Evolutionary conservation across 2,113 vertebrate species (phyloP), one percentile per base, ranked within the genome.

Genomic region (Mobula hypostoma): DNA sequence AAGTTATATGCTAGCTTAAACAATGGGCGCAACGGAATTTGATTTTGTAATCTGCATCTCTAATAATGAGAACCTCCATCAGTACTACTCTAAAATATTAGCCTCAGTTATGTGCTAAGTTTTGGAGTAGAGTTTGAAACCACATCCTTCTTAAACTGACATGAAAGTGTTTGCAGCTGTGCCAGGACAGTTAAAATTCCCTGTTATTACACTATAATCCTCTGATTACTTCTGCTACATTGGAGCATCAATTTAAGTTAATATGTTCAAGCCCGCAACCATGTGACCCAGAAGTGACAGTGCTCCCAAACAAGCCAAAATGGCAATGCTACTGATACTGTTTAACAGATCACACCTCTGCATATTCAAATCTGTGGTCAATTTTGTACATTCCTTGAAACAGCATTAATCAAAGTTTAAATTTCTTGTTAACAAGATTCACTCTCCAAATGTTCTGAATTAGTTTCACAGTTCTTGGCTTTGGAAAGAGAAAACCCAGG

Each of bases 391-490:
- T 63, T 66, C 29, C 58, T 88, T 88, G 24, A 88, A 88, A 63
- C 58, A 66, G 85, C 58, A 88, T 88, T 88, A n/a, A 63, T 88
- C 85, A 63, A 88, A 88, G 29, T 63, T n/a, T 61, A 61, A 29
- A 63, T 63, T 88, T 66, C 14, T 88, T 88, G 83, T 88, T 88
- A 63, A 88, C 58, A 88, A 9, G 58, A 88, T 88, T 88, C 85
- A 14, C 12, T 63, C 4, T 29, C 61, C 80, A 58, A 88, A 66
- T 66, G 85, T 88, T 29, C 11, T 88, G 63, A 88, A 88, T 88
- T 88, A 66, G 27, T 32, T 32, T 88, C 85, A 88, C 29, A 15
- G 58, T 27, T 32, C 27, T 66, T 88, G 58, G 24, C 2, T 66
- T n/a, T 5, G 29, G 58, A 58, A 88, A 66, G 27, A 88, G 58